Base-by-base conservation (phyloP, 2,113 vertebrate species). In the Heliornis fulica region DNA sequence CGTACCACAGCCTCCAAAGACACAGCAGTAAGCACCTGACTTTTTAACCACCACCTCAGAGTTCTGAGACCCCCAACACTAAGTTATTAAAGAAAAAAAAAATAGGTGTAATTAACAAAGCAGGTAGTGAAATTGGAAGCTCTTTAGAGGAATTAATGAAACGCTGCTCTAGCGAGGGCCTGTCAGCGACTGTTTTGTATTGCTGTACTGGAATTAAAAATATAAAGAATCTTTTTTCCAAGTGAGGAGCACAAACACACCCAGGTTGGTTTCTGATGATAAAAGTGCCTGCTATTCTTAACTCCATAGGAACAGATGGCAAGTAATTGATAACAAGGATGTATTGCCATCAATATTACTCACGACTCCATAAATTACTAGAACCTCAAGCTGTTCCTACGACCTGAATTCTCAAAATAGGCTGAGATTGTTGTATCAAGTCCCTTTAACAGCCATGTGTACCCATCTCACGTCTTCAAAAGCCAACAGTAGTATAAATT, bases 271-370 rank as follows among this genome's bases (percentile, higher is more conserved):
- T 94, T 92, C n/a, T 71, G 83, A 41, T 65, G 53, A 22, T 87
- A 41, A 79, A 87, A 80, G 91, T 63, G 38, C 64, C 54, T 60
- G 38, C 53, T 65, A 45, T 82, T 53, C 54, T 56, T 85, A 68
- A 31, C 91, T 63, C 65, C 23, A 23, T 50, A 56, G 34, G 87
- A 97, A 85, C 95, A 98, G 96, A 97, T 96, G 93, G 96, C 69
- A 83, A 91, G 83, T 71, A 74, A 97, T 19, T 91, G 90, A 94
- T 94, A 84, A 87, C 65, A 77, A 83, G 75, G 69, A 87, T 68
- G n/a, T 56, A 96, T 34, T 75, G 83, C 66, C 94, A 96, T 96
- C 95, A 96, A 66, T 96, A 96, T 93, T 93, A 96, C 91, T 83
- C 75, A 93, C 20, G 13, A 65, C 86, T 91, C 82, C 74, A 83